phyloP scores from a whole-genome alignment of 1,140 invertebrate genomes.

The Penaeus chinensis region DNA sequence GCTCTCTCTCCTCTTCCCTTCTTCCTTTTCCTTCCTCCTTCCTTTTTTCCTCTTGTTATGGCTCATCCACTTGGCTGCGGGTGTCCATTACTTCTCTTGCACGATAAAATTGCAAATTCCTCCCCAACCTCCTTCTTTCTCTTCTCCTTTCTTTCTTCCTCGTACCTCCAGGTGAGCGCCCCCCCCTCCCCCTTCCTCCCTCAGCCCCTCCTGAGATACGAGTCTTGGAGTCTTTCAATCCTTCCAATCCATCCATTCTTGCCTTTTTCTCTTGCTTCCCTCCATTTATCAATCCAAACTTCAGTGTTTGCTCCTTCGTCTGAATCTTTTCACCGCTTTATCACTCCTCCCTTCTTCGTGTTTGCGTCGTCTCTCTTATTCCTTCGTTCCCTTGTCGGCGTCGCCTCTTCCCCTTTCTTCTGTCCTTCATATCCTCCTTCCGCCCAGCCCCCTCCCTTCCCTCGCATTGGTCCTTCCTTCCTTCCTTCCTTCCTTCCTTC shows the following conservation, averaged over 20 bases:
- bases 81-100: background rate
- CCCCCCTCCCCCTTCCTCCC: too few species aligned
- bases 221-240: too few species aligned
- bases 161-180: background rate
- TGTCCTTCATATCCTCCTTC: background rate
- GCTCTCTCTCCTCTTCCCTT: conserved; percentile 3
- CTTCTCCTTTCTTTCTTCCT: background rate
- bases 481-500: background rate
- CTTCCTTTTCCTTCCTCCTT: background rate
- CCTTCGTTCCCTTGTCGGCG: too few species aligned
- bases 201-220: too few species aligned
- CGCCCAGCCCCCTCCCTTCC: background rate
- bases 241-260: too few species aligned
- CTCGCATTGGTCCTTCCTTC: background rate
- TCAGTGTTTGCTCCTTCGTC: too few species aligned
- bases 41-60: background rate
- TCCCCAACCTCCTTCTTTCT: background rate
- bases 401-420: background rate
- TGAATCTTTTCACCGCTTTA: too few species aligned
- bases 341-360: too few species aligned
- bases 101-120: background rate
- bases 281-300: too few species aligned
- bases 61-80: background rate
- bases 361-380: too few species aligned
- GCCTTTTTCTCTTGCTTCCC: too few species aligned